Percentiles rank a stretch among this genome's conserved stretches.
These are phyloP conservation scores for Dicentrarchus labrax DNA, from an alignment of 2,113 vertebrate genomes.

Conservation along the genomic window DNA sequence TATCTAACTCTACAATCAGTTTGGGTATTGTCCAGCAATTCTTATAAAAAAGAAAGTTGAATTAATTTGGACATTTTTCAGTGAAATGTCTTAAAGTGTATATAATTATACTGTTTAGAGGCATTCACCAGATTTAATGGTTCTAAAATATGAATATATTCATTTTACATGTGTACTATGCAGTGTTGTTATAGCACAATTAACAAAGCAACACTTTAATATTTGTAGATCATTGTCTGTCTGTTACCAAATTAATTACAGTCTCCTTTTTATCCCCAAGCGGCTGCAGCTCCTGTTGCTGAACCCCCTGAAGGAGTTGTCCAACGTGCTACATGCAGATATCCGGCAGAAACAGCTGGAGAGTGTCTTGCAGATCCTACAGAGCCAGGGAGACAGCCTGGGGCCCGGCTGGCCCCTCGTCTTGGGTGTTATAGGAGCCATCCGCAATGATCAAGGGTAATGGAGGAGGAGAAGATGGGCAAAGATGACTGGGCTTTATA, in stretches of 20 bases:
- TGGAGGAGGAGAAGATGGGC: constrained; percentile 12
- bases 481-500: too few relatives aligned
- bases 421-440: constrained; percentile 97
- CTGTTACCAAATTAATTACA: not conserved
- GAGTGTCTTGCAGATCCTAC: constrained; percentile 96
- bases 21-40: not conserved
- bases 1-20: not conserved
- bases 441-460: constrained; percentile 98
- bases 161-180: not conserved
- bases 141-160: not conserved
- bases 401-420: constrained; percentile 98
- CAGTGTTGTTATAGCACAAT: not conserved
- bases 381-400: constrained; percentile 96
- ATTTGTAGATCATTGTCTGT: not conserved
- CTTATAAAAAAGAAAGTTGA: not conserved
- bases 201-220: not conserved
- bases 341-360: constrained; percentile 98
- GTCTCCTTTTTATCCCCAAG: constrained; percentile 74
- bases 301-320: constrained; percentile 96
- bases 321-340: constrained; percentile 93
- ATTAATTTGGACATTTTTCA: not conserved
- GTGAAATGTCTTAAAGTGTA: not conserved
- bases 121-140: not conserved
- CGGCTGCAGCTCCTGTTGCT: constrained; percentile 95
- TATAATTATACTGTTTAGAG: not conserved